phyloP scores from a whole-genome alignment of 2,797 vertebrate genomes.

The Cheirogaleus major region DNA sequence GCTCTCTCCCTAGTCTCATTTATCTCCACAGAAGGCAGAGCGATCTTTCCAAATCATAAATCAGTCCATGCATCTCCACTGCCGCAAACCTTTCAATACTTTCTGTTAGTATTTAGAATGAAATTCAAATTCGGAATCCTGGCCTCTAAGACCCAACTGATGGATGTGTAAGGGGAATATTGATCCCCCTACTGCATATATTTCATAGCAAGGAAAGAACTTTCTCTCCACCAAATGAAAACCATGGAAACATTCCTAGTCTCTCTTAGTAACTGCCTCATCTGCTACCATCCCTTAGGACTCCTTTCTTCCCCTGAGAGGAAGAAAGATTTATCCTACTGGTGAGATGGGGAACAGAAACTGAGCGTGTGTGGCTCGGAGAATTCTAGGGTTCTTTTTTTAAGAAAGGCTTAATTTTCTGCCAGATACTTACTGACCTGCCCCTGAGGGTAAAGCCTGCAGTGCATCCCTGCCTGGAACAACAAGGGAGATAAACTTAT shows the following conservation, averaged over 20 bases:
- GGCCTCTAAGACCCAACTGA: not conserved
- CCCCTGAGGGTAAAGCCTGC: not conserved
- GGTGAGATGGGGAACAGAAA: not conserved
- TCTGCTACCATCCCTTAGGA: not conserved
- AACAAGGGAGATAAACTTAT: not conserved
- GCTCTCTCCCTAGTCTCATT: not conserved
- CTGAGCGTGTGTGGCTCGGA: not conserved
- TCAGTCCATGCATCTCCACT: not conserved
- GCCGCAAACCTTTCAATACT: not conserved
- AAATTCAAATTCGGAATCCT: not conserved
- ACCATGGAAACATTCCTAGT: not conserved
- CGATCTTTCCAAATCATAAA: not conserved
- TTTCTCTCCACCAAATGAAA: not conserved
- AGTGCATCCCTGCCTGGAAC: not conserved
- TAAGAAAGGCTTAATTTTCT: not conserved
- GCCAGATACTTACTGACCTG: not conserved
- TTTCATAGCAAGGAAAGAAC: not conserved
- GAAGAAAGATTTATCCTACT: not conserved
- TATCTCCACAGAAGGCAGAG: not conserved
- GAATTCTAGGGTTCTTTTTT: not conserved
- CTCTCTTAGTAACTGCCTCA: not conserved
- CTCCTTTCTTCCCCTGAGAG: not conserved
- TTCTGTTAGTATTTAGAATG: constrained; percentile 23
- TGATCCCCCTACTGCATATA: not conserved
- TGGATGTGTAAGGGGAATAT: not conserved